These are phyloP conservation scores for Triplophysa dalaica DNA, from an alignment of 2,113 vertebrate species.

Conservation along the genomic window DNA sequence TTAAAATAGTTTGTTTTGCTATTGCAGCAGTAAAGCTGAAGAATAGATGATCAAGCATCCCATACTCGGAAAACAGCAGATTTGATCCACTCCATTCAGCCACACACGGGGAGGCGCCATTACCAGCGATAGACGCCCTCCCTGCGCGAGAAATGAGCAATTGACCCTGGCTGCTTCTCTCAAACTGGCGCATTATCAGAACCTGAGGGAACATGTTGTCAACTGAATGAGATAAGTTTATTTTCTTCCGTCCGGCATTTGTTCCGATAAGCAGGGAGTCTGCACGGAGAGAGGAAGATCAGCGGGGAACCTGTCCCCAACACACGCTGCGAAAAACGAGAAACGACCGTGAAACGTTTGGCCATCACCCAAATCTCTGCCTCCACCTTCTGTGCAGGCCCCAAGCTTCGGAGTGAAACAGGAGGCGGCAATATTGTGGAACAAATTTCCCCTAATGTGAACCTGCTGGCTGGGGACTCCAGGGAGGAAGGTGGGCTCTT, in stretches of 20 bases:
- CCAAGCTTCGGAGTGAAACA: slow-evolving; percentile 76
- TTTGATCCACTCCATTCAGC: slow-evolving; percentile 64
- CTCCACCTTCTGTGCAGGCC: slow-evolving; percentile 88
- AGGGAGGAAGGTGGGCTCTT: slow-evolving; percentile 70
- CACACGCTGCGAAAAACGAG: slow-evolving; percentile 75
- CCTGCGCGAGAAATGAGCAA: slow-evolving; percentile 75
- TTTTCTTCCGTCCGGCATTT: slow-evolving; percentile 89
- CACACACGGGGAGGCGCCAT: slow-evolving; percentile 64
- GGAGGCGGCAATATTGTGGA: slow-evolving; percentile 82
- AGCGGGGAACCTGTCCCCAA: slow-evolving; percentile 80
- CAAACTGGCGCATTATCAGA: slow-evolving; percentile 83
- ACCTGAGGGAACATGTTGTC: slow-evolving; percentile 89
- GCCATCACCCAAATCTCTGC: slow-evolving; percentile 87
- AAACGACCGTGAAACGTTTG: slow-evolving; percentile 77
- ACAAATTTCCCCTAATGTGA: slow-evolving; percentile 87
- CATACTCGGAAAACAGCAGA: slow-evolving; percentile 38
- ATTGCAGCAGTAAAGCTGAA: background rate
- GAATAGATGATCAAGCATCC: slow-evolving; percentile 34
- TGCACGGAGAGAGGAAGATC: slow-evolving; percentile 83
- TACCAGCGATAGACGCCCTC: slow-evolving; percentile 69
- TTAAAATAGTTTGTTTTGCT: slow-evolving; percentile 29
- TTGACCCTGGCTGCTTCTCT: slow-evolving; percentile 76
- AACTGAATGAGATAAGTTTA: slow-evolving; percentile 97
- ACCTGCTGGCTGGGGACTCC: slow-evolving; percentile 78
- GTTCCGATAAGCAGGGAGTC: slow-evolving; percentile 90